Evolutionary conservation across 1,140 invertebrate genomes (phyloP), one percentile per base, ranked within the genome.

Genomic region (Leptinotarsa defecta): DNA sequence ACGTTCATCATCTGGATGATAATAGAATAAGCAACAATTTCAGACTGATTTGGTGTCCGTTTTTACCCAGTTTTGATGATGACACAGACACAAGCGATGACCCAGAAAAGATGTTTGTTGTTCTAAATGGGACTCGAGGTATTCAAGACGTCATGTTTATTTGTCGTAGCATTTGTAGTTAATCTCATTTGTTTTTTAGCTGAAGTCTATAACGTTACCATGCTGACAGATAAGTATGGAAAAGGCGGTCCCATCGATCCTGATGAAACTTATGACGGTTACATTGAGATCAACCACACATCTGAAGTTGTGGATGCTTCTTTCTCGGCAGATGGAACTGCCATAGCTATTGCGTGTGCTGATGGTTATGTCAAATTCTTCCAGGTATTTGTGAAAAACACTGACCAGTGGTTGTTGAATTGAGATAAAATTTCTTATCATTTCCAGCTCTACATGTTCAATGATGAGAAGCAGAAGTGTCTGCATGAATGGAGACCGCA

Each of bases 351-450:
- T 34, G 95, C 95, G 5, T 93, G 93, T 84, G 86, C 89, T 1
- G 95, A 97, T 87, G 96, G 96, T 73, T 89, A 92, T 83, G 93
- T 98, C 1, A 95, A 96, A 85, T 98, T 98, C 86, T 97, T 96
- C 85, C 95, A 97, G 87, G 93, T 94, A 75, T 84, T 78, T 6
- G 34, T 43, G 34, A 43, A 43, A 43, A 43, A 64, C 17, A 19
- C 5, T 64, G 27, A 17, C 11, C 22, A 20, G 17, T 61, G 3
- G 4, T 64, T 27, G 65, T 75, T 3, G 96, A 96, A 11, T 43
- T 11, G 2, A 34, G 27, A 43, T 43, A 11, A 43, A 43, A 43
- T 43, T 43, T 43, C 34, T 43, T 43, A 43, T 43, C 1, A 57
- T 86, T 97, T 95, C 84, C 94, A 97, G 88, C 88, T 92, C 17